Conservation (phyloP, 2,888 invertebrate genomes). For the Cordilura impudica region DNA sequence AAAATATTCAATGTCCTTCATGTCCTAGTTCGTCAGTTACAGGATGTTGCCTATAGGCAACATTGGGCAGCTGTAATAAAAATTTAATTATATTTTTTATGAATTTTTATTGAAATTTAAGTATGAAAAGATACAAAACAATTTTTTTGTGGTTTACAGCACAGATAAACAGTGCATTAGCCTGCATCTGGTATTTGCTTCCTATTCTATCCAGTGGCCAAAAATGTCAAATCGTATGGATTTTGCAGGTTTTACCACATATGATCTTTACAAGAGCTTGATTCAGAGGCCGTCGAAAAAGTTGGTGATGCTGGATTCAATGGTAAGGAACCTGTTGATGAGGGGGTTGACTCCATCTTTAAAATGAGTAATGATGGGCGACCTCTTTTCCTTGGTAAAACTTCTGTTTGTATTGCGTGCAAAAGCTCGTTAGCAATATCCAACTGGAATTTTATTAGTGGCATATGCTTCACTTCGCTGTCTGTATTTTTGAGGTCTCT, state of each 20-base stretch:
- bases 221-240: not conserved
- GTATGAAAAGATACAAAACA: no score
- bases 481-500: slow-evolving; percentile 46
- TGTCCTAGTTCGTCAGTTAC: not conserved
- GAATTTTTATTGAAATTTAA: not conserved
- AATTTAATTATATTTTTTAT: not conserved
- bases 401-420: slow-evolving; percentile 32
- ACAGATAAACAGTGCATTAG: not conserved
- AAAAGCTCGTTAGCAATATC: slow-evolving; percentile 53
- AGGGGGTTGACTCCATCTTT: not conserved
- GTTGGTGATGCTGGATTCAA: no score
- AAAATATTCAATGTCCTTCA: not conserved
- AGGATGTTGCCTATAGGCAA: no score
- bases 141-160: slow-evolving; percentile 1
- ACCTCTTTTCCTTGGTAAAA: slow-evolving; percentile 17
- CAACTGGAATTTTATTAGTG: slow-evolving; percentile 57
- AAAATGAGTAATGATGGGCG: slow-evolving; percentile 17
- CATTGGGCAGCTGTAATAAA: not conserved
- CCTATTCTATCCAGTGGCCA: no score
- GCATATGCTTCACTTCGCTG: slow-evolving; percentile 42
- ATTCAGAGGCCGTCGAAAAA: no score
- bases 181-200: not conserved
- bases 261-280: not conserved
- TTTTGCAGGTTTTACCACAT: not conserved
- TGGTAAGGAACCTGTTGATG: not conserved